phyloP scores from a whole-genome alignment of 2,888 invertebrate species.

The Dione vanillae region DNA sequence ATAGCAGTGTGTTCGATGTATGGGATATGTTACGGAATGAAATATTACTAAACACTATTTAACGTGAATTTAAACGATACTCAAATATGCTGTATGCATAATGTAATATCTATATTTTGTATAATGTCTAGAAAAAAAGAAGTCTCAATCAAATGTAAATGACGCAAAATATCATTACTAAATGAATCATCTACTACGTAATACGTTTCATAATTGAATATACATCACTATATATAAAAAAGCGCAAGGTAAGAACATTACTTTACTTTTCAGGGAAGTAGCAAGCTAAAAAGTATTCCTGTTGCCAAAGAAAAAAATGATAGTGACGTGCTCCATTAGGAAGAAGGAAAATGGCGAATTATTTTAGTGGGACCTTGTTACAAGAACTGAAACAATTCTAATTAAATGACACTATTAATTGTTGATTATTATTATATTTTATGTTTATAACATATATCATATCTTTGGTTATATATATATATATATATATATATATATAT shows the following conservation, averaged over 20 bases:
- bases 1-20: no score
- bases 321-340: conserved; percentile 39
- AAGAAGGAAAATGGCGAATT: conserved; percentile 28
- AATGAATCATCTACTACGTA: not conserved
- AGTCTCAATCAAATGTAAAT: no score
- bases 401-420: conserved; percentile 19
- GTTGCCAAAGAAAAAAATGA: conserved; percentile 40
- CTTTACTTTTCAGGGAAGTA: conserved; percentile 37
- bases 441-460: no score
- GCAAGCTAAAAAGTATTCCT: conserved; percentile 34
- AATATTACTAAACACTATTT: no score
- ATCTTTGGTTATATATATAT: no score
- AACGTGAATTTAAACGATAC: no score
- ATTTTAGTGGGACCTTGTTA: conserved; percentile 21
- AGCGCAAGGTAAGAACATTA: conserved; percentile 35
- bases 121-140: no score
- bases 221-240: conserved; percentile 7
- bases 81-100: no score
- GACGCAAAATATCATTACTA: no score
- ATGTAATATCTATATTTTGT: no score
- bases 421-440: not conserved
- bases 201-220: not conserved
- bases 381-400: conserved; percentile 8
- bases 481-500: no score
- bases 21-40: no score